Base-by-base conservation (phyloP, 2,113 vertebrate genomes). In the Oryzias curvinotus region DNA sequence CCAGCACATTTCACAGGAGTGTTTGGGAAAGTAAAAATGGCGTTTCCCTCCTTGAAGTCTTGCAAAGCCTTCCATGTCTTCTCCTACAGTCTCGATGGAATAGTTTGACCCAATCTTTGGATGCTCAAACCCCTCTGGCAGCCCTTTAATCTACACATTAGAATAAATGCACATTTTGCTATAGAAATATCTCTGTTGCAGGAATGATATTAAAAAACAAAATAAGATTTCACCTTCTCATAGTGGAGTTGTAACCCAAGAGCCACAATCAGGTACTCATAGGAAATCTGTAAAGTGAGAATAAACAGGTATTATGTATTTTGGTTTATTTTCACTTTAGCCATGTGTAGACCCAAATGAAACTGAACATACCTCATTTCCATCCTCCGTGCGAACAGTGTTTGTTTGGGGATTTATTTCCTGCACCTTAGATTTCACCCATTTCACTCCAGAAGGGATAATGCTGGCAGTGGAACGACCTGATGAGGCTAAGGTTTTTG, bases 21-120 rank as follows among this genome's bases (percentile, higher is more conserved):
- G 59, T 98, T 96, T 56, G 97, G 97, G 77, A 95, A 96, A 18
- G 93, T 93, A 65, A 99, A 98, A 54, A 99, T 78, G 44, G 96
- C 97, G 48, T 98, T 99, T 53, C 97, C 97, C 72, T 95, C 94
- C 71, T 92, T 93, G 81, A 99, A 99, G 81, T 94, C 85, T 65
- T 95, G 94, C 72, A 99, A 77, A 14, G 96, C 95, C 61, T 84
- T 92, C 97, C 97, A 99, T 0, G 97, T 99, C 90, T 99, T 99
- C 73, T 96, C 94, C 44, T n/a, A 99, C 97, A 0, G 94, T 97
- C 68, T 88, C 42, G 16, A 89, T 58, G 0, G 97, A 98, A 71
- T 99, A 99, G 88, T 99, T 99, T 42, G 97, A 99, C 17, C 97
- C 97, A 73, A 98, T 96, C 80, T 95, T 95, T 63, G 95, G 94